Percentiles rank a stretch among this genome's conserved stretches.
Evolutionary conservation across 2,113 vertebrate genomes (phyloP).

Genomic region (Cyprinus carpio): DNA sequence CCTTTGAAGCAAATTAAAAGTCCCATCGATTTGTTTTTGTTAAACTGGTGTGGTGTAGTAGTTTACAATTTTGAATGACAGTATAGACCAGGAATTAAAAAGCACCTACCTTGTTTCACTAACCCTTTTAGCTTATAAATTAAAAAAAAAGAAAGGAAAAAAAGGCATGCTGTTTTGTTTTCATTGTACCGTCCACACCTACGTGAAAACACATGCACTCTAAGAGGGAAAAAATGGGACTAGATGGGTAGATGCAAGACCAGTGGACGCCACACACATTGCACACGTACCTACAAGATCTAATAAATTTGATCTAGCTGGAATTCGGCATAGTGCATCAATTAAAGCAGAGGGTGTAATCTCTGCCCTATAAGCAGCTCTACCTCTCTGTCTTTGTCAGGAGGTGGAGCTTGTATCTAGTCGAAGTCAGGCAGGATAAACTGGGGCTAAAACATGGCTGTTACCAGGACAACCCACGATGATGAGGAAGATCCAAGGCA

Average conservation of each 20-base stretch:
- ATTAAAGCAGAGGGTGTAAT: conserved; percentile 29
- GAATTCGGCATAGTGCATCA: neutral
- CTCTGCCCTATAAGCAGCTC: conserved; percentile 22
- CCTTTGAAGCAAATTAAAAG: neutral
- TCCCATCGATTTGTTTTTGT: neutral
- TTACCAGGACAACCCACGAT: conserved; percentile 89
- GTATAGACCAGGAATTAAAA: too few relatives aligned
- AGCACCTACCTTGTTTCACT: too few relatives aligned
- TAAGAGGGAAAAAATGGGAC: neutral
- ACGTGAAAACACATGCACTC: neutral
- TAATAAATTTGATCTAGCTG: neutral
- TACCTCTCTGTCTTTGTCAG: conserved; percentile 63
- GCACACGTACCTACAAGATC: neutral
- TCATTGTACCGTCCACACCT: too few relatives aligned
- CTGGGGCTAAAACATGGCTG: conserved; percentile 89
- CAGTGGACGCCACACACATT: neutral
- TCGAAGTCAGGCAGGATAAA: conserved; percentile 87
- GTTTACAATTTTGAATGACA: too few relatives aligned
- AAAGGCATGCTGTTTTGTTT: too few relatives aligned
- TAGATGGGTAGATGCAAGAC: neutral
- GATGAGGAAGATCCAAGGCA: conserved; percentile 90
- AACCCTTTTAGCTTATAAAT: too few relatives aligned
- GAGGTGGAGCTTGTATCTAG: conserved; percentile 90
- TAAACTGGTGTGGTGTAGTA: too few relatives aligned
- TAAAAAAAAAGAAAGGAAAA: too few relatives aligned